Base-by-base conservation (phyloP, 1,140 invertebrate genomes). In the Drosophila lacteicornis region DNA sequence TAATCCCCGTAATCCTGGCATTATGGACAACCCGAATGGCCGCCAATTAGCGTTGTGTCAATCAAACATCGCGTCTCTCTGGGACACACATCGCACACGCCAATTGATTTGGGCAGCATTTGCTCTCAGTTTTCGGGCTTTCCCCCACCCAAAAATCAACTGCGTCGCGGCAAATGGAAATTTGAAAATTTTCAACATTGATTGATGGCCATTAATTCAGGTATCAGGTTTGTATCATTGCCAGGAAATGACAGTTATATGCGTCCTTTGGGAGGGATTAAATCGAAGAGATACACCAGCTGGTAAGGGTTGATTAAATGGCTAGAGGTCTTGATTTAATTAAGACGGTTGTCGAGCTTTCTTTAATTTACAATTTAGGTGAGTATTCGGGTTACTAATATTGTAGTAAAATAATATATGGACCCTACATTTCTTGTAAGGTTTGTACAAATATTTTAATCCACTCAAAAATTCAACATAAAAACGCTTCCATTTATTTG, bases 31-130 rank as follows among this genome's bases (percentile, higher is more conserved):
- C 61, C 43, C 57, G 56, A 59, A 33, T 67, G 51, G 53, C 43
- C 36, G 38, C 66, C 75, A 81, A 77, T 77, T 77, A 81, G 65
- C 73, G 57, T 47, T 55, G 62, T 78, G 69, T 81, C 79, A 81
- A 81, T 81, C 60, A 81, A 43, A 53, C 51, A 66, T 53, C 59
- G 38, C 57, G 25, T 40, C 47, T 68, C 38, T 17, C 43, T n/a
- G 49, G 25, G 55, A 57, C 55, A 51, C 65, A 43, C 36, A 69
- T 55, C 51, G 33, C 33, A 56, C 36, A 66, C 47, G 55, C 25
- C 70, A 69, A 69, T 59, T 76, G 74, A 76, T 76, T 76, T 76
- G 61, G 42, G 25, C 49, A 22, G 33, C 27, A n/a, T 56, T 56
- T 40, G 33, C 40, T 51, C 74, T 50, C 53, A 25, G 65, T 50